Conservation (phyloP, 2,113 vertebrate genomes). For the Eretmochelys imbricata region DNA sequence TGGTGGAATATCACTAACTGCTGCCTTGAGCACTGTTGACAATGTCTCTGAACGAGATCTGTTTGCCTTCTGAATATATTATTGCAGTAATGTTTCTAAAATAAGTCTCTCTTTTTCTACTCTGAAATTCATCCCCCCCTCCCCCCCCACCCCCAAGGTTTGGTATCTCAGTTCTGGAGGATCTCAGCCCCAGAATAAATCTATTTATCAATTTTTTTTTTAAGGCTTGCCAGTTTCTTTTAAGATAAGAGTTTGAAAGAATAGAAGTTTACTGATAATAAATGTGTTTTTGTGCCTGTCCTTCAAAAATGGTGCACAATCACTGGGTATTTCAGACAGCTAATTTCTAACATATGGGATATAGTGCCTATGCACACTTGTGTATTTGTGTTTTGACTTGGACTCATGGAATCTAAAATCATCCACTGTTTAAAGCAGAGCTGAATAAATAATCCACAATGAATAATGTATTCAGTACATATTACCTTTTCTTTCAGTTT, state of each 20-base stretch:
- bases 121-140: not conserved
- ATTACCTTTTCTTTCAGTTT: not conserved
- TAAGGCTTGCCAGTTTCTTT: not conserved
- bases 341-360: not conserved
- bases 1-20: not conserved
- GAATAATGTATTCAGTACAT: not conserved
- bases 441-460: not conserved
- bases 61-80: not conserved
- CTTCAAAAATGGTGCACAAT: not conserved
- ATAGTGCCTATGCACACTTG: fast-evolving
- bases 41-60: not conserved
- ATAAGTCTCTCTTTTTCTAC: not conserved
- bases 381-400: not conserved
- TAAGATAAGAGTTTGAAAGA: not conserved
- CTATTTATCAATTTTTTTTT: not conserved
- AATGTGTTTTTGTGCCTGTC: fast-evolving
- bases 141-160: fast-evolving
- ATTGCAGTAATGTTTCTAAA: fast-evolving
- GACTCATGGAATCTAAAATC: not conserved
- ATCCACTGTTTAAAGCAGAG: not conserved
- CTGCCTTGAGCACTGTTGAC: not conserved
- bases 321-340: not conserved
- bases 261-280: not conserved
- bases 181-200: fast-evolving
- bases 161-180: not conserved